Percentiles rank a stretch among this genome's conserved stretches.
Conservation (phyloP, 2,797 vertebrate species). For the Mus spretus region DNA sequence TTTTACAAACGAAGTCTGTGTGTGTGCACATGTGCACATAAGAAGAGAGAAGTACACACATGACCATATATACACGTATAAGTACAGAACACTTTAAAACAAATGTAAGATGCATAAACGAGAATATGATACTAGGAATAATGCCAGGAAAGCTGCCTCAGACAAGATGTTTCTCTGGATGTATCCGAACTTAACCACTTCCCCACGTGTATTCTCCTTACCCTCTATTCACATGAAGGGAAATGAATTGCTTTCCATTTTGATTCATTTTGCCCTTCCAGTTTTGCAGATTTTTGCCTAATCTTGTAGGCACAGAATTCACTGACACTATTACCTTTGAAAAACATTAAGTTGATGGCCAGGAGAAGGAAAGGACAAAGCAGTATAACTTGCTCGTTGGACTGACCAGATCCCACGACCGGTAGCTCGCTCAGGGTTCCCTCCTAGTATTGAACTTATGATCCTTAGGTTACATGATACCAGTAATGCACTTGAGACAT, state of each 20-base stretch:
- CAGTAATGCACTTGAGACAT: not conserved
- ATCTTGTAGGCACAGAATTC: constrained; percentile 44
- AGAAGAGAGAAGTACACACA: not conserved
- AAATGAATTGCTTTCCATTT: constrained; percentile 68
- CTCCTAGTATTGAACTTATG: constrained; percentile 11
- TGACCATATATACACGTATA: not conserved
- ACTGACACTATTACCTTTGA: not conserved
- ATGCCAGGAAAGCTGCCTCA: constrained; percentile 27
- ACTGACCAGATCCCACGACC: not conserved
- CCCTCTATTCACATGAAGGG: constrained; percentile 28
- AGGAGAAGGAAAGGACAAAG: not conserved
- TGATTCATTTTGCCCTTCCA: constrained; percentile 62
- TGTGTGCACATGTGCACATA: not conserved
- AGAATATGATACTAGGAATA: constrained; percentile 6
- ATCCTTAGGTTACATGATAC: not conserved
- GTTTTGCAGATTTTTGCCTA: not conserved
- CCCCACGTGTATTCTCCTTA: constrained; percentile 7
- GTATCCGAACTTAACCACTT: constrained; percentile 28
- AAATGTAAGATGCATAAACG: constrained; percentile 15
- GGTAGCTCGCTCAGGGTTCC: not conserved
- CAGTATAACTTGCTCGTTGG: not conserved
- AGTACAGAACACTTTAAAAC: constrained; percentile 24
- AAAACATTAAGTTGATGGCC: not conserved
- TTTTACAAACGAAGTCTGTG: not conserved
- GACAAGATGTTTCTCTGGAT: constrained; percentile 27